phyloP scores from a whole-genome alignment of 1,140 invertebrate genomes.

The Monomorium pharaonis region DNA sequence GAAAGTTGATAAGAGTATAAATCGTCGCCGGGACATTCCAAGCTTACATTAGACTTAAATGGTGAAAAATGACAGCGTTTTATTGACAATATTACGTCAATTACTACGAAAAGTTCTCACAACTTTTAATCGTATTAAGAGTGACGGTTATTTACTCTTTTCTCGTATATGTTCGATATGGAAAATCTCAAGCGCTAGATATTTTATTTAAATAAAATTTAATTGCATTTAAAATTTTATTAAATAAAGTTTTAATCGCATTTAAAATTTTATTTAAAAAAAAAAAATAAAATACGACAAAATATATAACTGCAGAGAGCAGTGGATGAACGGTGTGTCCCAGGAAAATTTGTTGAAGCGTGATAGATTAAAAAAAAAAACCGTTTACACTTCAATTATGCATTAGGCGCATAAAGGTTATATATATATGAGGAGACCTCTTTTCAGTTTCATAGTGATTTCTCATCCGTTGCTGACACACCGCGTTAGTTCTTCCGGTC shows the following conservation, averaged over 20 bases:
- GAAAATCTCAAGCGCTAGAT: neutral
- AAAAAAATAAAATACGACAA: conserved; percentile 16
- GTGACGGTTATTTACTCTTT: neutral
- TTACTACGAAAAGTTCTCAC: conserved; percentile 46
- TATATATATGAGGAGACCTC: neutral
- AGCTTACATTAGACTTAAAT: conserved; percentile 64
- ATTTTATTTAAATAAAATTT: no score
- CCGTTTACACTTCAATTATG: neutral
- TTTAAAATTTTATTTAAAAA: no score
- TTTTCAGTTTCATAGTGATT: conserved; percentile 67
- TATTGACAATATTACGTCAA: conserved; percentile 49
- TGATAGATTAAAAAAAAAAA: conserved; percentile 17
- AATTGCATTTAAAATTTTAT: neutral
- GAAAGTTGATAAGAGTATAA: conserved; percentile 20
- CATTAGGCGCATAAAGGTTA: neutral
- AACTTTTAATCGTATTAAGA: conserved; percentile 31
- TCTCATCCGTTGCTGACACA: conserved; percentile 68
- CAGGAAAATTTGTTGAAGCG: neutral
- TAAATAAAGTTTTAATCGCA: no score
- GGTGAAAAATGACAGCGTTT: conserved; percentile 68
- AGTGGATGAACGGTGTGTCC: neutral
- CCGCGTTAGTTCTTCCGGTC: conserved; percentile 69
- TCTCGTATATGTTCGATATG: neutral
- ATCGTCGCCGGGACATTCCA: neutral
- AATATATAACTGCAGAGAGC: neutral